Conservation (phyloP, 2,113 vertebrate species). For the Ondatra zibethicus region DNA sequence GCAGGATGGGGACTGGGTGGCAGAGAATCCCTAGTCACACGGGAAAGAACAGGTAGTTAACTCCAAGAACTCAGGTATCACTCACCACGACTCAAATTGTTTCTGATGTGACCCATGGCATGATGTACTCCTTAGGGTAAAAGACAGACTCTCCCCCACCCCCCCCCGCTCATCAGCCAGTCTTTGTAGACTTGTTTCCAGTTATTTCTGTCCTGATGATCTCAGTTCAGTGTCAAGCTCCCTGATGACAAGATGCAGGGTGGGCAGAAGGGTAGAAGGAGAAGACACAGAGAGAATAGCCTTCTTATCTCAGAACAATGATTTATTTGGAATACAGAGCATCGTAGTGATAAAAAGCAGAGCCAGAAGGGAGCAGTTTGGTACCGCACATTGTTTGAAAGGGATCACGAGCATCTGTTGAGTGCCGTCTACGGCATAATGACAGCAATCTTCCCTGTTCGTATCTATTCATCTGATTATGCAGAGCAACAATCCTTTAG, state of each 20-base stretch:
- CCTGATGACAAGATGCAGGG: not conserved
- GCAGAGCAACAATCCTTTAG: conserved; percentile 87
- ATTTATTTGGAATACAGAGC: conserved; percentile 86
- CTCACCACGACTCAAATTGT: not conserved
- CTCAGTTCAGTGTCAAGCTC: not conserved
- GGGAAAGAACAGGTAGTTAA: not conserved
- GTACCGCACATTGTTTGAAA: conserved; percentile 85
- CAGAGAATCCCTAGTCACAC: not conserved
- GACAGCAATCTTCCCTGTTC: conserved; percentile 89
- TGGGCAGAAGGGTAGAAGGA: not conserved
- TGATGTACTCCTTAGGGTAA: not conserved
- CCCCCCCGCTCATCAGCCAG: not conserved
- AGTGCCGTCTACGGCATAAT: conserved; percentile 88
- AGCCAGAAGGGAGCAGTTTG: conserved; percentile 84
- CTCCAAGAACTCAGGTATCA: not conserved
- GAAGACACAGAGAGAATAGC: conserved; percentile 60
- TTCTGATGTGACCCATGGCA: not conserved
- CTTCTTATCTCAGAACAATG: conserved; percentile 73
- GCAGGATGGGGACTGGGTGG: not conserved
- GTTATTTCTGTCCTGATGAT: not conserved
- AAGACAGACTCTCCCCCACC: not conserved
- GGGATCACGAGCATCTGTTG: conserved; percentile 87
- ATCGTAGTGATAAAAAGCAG: conserved; percentile 86
- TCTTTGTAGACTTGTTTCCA: not conserved
- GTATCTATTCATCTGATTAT: conserved; percentile 89